Evolutionary conservation across 1,140 invertebrate genomes (phyloP).

Genomic region (Drosophila carrolli): DNA sequence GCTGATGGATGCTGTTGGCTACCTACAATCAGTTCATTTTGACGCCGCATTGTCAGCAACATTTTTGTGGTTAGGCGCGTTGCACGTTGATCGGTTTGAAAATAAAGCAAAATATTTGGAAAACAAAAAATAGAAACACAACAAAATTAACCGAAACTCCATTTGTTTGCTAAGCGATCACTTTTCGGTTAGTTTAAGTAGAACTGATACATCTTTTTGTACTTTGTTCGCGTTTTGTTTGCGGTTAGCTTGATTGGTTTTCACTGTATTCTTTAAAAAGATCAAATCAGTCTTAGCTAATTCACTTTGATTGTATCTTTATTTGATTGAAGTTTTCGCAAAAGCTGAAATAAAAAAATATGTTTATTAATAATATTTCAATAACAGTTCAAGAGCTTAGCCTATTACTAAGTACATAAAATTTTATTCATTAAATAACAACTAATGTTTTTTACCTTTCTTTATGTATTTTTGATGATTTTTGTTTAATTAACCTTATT

Average conservation of each 20-base stretch:
- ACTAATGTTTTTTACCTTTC: conserved; percentile 8
- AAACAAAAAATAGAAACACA: conserved; percentile 63
- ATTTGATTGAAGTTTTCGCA: conserved; percentile 14
- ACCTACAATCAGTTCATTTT: conserved; percentile 80
- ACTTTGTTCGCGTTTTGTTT: conserved; percentile 21
- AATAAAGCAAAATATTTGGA: conserved; percentile 52
- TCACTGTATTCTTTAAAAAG: conserved; percentile 1
- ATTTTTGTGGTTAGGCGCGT: conserved; percentile 66
- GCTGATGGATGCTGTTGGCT: conserved; percentile 67
- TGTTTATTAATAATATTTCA: neutral
- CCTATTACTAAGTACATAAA: no score
- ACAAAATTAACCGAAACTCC: conserved; percentile 57
- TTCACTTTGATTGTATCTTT: conserved; percentile 26
- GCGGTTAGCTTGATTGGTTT: conserved; percentile 4
- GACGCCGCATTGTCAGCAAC: conserved; percentile 85
- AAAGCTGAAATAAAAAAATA: conserved; percentile 10
- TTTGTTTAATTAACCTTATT: neutral
- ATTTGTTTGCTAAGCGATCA: conserved; percentile 56
- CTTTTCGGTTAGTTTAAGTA: conserved; percentile 12
- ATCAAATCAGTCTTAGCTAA: conserved; percentile 25
- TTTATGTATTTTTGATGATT: neutral
- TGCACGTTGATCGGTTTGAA: conserved; percentile 19
- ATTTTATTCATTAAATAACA: neutral
- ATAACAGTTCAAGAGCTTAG: neutral
- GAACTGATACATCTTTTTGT: conserved; percentile 24